These are phyloP conservation scores for Hexactinellida sp. DNA, from an alignment of 37 sponge, comb jelly and placozoan species.

Conservation along the genomic window DNA sequence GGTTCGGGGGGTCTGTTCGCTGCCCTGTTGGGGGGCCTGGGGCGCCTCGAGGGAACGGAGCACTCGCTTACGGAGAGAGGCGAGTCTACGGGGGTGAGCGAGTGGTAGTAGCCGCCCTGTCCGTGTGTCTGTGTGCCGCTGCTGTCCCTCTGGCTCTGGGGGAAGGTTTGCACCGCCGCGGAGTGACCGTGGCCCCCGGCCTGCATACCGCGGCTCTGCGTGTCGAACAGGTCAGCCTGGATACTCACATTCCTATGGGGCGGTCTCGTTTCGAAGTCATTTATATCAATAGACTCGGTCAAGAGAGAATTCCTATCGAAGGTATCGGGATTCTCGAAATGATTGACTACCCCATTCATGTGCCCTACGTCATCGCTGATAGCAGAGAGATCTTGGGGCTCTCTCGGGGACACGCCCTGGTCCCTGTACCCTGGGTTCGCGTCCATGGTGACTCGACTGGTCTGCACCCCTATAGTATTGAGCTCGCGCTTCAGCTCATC, in stretches of 20 bases:
- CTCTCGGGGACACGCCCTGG: not conserved
- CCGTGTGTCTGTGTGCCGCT: not conserved
- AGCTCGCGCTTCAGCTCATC: not conserved
- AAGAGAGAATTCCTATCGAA: not conserved
- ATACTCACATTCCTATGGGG: constrained; percentile 2
- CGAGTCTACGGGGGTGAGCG: not conserved
- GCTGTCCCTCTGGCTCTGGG: not conserved
- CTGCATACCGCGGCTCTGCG: not conserved
- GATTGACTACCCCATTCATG: not conserved
- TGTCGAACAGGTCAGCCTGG: not conserved
- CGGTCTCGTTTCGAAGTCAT: not conserved
- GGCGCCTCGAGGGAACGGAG: not conserved
- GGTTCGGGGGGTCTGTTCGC: not conserved
- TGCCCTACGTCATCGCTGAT: not conserved
- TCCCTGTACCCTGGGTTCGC: not conserved
- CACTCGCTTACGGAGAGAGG: not conserved
- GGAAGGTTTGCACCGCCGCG: not conserved
- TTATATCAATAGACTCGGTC: not conserved
- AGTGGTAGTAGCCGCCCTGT: not conserved
- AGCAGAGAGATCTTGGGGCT: not conserved
- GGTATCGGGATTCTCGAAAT: not conserved
- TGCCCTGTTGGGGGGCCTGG: not conserved
- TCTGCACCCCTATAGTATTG: not conserved
- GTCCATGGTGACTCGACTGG: not conserved
- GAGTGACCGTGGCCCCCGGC: not conserved